Evolutionary conservation across 2,113 vertebrate species (phyloP).

Genomic region (Bufo gargarizans): DNA sequence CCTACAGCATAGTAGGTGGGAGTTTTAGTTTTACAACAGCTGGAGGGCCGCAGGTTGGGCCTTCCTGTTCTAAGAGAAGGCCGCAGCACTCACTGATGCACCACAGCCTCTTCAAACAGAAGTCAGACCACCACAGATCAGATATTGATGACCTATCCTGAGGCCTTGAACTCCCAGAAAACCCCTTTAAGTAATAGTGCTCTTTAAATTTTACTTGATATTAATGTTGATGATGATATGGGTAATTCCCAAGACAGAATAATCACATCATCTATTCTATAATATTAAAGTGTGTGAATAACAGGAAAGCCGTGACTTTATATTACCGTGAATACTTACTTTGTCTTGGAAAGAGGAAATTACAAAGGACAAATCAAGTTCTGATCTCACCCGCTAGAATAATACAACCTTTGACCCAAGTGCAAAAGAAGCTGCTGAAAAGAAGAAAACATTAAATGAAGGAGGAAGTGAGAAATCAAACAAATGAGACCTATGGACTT

Average conservation of each 20-base stretch:
- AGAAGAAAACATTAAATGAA: constrained; percentile 73
- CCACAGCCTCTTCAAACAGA: too few species aligned
- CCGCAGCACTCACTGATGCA: too few species aligned
- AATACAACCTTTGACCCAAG: constrained; percentile 72
- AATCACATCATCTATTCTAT: not conserved
- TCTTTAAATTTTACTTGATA: not conserved
- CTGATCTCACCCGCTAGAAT: constrained; percentile 75
- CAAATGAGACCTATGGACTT: constrained; percentile 73
- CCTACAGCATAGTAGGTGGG: too few species aligned
- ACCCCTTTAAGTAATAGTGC: too few species aligned
- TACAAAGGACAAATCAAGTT: constrained; percentile 76
- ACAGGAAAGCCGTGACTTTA: constrained; percentile 78
- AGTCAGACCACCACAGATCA: too few species aligned
- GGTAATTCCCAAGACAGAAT: not conserved
- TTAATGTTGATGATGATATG: not conserved
- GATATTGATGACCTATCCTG: too few species aligned
- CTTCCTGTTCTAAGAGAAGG: too few species aligned
- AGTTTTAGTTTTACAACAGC: too few species aligned
- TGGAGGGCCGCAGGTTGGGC: too few species aligned
- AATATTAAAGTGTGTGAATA: constrained; percentile 73
- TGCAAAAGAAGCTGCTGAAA: constrained; percentile 77
- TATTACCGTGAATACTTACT: constrained; percentile 69
- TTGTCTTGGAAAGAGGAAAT: constrained; percentile 76
- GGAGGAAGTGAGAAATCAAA: constrained; percentile 80
- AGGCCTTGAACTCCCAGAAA: too few species aligned